phyloP scores from a whole-genome alignment of 2,113 vertebrate genomes.

The Mustelus asterias region DNA sequence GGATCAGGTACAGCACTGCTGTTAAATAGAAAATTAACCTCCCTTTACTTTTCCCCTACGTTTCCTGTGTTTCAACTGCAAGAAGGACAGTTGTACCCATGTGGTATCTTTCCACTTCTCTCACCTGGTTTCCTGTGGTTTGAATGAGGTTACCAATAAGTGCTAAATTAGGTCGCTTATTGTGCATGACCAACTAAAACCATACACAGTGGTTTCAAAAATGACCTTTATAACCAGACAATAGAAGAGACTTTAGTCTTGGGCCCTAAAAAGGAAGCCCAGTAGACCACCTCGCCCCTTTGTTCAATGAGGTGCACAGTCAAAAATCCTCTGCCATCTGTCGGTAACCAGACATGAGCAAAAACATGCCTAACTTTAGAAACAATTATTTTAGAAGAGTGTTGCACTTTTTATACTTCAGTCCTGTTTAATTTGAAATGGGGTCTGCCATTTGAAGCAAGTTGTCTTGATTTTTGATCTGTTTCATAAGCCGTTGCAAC shows the following conservation, averaged over 20 bases:
- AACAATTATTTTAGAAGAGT: neutral
- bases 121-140: neutral
- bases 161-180: neutral
- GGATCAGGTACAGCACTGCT: neutral
- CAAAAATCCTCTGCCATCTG: neutral
- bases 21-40: neutral
- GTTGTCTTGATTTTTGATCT: neutral
- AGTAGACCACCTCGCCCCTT: neutral
- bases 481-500: neutral
- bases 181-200: neutral
- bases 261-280: neutral
- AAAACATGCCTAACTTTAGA: neutral
- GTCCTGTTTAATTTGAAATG: neutral
- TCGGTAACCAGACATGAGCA: neutral
- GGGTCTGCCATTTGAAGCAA: neutral
- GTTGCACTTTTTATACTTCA: neutral
- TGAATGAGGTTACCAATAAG: neutral
- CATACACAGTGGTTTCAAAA: neutral
- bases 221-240: neutral
- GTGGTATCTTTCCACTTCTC: neutral
- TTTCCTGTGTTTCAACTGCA: neutral
- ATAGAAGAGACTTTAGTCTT: neutral
- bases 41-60: neutral
- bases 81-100: neutral
- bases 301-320: neutral